Evolutionary conservation across 2,888 invertebrate species (phyloP).

Genomic region (Dryadula phaetusa): DNA sequence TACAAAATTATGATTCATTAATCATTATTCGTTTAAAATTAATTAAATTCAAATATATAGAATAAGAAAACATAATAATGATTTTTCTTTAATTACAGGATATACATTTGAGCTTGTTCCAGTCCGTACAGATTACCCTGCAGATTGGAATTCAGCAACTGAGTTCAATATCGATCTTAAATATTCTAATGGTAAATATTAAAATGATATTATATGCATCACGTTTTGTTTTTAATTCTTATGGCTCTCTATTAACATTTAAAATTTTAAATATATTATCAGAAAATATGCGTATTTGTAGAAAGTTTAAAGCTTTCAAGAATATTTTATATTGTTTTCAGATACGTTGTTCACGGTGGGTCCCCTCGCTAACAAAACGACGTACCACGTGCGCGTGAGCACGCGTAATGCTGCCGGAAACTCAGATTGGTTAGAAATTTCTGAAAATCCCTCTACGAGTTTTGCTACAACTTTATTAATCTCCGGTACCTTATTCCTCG

Average conservation of each 20-base stretch:
- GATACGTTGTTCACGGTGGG: slow-evolving; percentile 60
- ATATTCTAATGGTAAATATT: slow-evolving; percentile 55
- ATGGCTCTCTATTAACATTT: neutral
- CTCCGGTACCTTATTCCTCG: slow-evolving; percentile 51
- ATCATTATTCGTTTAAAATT: no score
- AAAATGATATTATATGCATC: slow-evolving; percentile 11
- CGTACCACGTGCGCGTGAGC: slow-evolving; percentile 67
- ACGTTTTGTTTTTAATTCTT: neutral
- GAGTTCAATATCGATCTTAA: slow-evolving; percentile 56
- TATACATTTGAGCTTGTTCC: slow-evolving; percentile 66
- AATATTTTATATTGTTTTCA: slow-evolving; percentile 32
- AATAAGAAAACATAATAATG: neutral
- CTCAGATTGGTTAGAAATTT: slow-evolving; percentile 67
- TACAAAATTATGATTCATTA: no score
- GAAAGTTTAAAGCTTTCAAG: no score
- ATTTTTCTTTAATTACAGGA: slow-evolving; percentile 56
- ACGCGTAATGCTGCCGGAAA: slow-evolving; percentile 70
- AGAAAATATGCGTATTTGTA: no score
- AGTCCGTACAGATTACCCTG: slow-evolving; percentile 55
- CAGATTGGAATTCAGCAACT: slow-evolving; percentile 64
- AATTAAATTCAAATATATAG: no score
- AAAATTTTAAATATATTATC: neutral
- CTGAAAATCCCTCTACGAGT: slow-evolving; percentile 55
- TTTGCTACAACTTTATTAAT: slow-evolving; percentile 48
- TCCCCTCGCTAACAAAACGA: slow-evolving; percentile 62